These are phyloP conservation scores for Patella depressa DNA, from an alignment of 2,888 invertebrate genomes.

Conservation along the genomic window DNA sequence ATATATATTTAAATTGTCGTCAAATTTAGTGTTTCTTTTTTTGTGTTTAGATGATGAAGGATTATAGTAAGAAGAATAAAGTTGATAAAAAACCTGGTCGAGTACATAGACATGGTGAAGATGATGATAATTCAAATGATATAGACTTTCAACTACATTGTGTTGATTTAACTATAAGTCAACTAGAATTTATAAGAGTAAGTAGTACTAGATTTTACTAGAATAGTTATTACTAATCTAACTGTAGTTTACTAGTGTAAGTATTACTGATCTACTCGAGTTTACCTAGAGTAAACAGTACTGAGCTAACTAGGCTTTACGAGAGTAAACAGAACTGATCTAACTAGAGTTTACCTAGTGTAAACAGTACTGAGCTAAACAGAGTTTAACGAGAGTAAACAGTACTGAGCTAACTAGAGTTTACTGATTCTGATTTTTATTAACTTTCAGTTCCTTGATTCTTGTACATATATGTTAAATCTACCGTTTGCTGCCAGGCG, in stretches of 20 bases:
- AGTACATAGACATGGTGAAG: constrained; percentile 13
- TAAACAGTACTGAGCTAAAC: neutral
- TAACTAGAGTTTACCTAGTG: too few relatives aligned
- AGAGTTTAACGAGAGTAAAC: too few relatives aligned
- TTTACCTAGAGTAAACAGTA: too few relatives aligned
- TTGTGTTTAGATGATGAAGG: constrained; percentile 60
- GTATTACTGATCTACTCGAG: too few relatives aligned
- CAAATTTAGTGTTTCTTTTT: neutral
- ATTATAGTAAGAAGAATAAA: constrained; percentile 46
- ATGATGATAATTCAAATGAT: constrained; percentile 38
- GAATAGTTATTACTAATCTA: too few relatives aligned
- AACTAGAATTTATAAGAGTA: constrained; percentile 66
- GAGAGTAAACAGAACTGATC: too few relatives aligned
- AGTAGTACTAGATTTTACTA: constrained; percentile 14
- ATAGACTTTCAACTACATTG: constrained; percentile 58
- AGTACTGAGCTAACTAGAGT: too few relatives aligned
- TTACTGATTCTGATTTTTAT: neutral
- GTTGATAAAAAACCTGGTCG: constrained; percentile 29
- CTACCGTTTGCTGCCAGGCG: constrained; percentile 70
- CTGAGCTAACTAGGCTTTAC: too few relatives aligned
- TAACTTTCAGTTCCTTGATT: constrained; percentile 66
- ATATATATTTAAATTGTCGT: neutral
- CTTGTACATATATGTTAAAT: constrained; percentile 64
- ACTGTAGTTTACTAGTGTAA: too few relatives aligned
- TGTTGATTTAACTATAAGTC: constrained; percentile 56